These are phyloP conservation scores for Corynorhinus townsendii DNA, from an alignment of 2,113 vertebrate species.

Conservation along the genomic window DNA sequence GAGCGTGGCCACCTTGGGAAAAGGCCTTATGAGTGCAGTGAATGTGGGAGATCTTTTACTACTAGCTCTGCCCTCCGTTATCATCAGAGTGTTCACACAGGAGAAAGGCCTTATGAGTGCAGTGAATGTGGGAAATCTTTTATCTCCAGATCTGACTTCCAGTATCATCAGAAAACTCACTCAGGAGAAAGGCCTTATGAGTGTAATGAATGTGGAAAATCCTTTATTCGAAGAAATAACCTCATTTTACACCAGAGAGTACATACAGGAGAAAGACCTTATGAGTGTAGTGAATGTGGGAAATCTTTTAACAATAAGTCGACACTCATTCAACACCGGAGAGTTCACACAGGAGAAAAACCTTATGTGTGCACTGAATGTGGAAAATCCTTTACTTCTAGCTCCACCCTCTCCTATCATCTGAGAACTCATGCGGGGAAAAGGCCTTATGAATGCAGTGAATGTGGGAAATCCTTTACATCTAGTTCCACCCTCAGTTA, in stretches of 20 bases:
- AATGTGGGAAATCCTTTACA: background rate
- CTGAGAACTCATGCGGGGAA: background rate
- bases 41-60: slow-evolving; percentile 33
- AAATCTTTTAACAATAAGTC: slow-evolving; percentile 24
- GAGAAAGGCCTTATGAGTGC: slow-evolving; percentile 38
- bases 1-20: too few relatives aligned
- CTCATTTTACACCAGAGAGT: background rate
- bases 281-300: background rate
- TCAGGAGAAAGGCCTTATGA: slow-evolving; percentile 14
- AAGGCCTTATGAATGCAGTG: background rate
- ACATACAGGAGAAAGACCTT: background rate
- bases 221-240: background rate
- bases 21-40: background rate
- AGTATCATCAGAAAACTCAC: slow-evolving; percentile 5
- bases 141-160: background rate
- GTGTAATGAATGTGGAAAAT: background rate
- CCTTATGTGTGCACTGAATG: slow-evolving; percentile 28
- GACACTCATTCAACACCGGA: background rate
- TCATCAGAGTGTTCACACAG: slow-evolving; percentile 35
- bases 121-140: background rate
- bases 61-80: slow-evolving; percentile 28
- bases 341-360: background rate
- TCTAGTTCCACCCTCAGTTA: background rate
- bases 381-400: slow-evolving; percentile 36
- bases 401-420: slow-evolving; percentile 19